These are phyloP conservation scores for Sinohyriopsis cumingii DNA, from an alignment of 2,888 invertebrate genomes.

Conservation along the genomic window DNA sequence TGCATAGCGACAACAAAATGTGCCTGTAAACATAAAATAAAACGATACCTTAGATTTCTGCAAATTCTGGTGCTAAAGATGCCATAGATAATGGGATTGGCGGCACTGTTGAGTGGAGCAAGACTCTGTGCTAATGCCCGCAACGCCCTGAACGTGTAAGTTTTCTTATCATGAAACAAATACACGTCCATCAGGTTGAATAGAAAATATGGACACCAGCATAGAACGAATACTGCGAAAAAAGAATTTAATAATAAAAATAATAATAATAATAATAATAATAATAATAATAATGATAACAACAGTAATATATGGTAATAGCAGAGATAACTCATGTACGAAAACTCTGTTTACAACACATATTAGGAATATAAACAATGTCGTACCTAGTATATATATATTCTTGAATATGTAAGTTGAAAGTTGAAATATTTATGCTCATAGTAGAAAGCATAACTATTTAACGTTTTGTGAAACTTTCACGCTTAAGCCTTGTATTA, in stretches of 20 bases:
- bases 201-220: slow-evolving; percentile 96
- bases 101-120: slow-evolving; percentile 93
- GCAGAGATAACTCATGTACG: no score
- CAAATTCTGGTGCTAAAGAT: slow-evolving; percentile 93
- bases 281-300: slow-evolving; percentile 7
- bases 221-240: slow-evolving; percentile 88
- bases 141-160: slow-evolving; percentile 76
- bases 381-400: no score
- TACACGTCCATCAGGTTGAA: slow-evolving; percentile 93
- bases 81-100: slow-evolving; percentile 95
- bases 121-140: slow-evolving; percentile 93
- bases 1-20: not conserved
- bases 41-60: slow-evolving; percentile 82
- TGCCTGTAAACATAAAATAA: not conserved
- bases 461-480: no score
- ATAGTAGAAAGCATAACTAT: no score
- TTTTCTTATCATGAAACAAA: slow-evolving; percentile 10
- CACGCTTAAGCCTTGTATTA: no score
- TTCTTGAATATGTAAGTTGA: no score
- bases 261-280: slow-evolving; percentile 9
- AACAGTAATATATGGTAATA: not conserved
- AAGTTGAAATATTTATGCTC: no score
- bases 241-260: slow-evolving; percentile 6
- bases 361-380: no score
- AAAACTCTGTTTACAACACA: no score